Evolutionary conservation across 2,797 vertebrate genomes (phyloP), one percentile per base, ranked within the genome.

Genomic region (Schizopygopsis malacanthus): DNA sequence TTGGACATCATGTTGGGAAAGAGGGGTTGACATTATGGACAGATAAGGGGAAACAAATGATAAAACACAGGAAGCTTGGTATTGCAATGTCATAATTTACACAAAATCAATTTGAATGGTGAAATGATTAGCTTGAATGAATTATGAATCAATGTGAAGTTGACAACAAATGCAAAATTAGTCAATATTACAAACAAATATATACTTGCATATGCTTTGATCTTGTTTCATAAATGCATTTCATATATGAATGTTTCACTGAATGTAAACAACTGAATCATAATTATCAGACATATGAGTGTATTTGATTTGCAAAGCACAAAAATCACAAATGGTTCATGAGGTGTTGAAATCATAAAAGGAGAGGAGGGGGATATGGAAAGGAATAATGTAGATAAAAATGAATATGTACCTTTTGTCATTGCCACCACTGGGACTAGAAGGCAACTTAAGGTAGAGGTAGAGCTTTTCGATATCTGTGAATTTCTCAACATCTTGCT

Each of bases 401-500:
- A 63, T 33, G 33, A 56, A 37, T 39, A 85, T 75, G 54, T 95
- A 99, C 98, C 98, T 98, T 97, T 99, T 99, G 92, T 99, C 98
- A 94, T 93, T 96, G 95, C 97, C 97, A 96, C 95, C 98, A 96
- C 94, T 98, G 93, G 97, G 97, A 96, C 98, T 97, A 96, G 98
- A 99, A 99, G 98, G 98, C 98, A 99, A 97, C 95, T 99, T 98
- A 96, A 99, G 98, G 97, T 99, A 99, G 98, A 99, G 98, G 98
- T 99, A 99, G 98, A 99, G 98, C 97, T 99, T 99, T 97, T 99
- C 98, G 94, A 99, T 96, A 95, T 99, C 98, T 98, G 98, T 99
- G 98, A 99, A 99, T 97, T 99, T 99, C 97, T 99, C 98, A 97
- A 99, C 97, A 98, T 99, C 98, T 99, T 99, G 97, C 98, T 99